Conservation (phyloP, 2,888 invertebrate species). For the Prostheceraeus crozeri region DNA sequence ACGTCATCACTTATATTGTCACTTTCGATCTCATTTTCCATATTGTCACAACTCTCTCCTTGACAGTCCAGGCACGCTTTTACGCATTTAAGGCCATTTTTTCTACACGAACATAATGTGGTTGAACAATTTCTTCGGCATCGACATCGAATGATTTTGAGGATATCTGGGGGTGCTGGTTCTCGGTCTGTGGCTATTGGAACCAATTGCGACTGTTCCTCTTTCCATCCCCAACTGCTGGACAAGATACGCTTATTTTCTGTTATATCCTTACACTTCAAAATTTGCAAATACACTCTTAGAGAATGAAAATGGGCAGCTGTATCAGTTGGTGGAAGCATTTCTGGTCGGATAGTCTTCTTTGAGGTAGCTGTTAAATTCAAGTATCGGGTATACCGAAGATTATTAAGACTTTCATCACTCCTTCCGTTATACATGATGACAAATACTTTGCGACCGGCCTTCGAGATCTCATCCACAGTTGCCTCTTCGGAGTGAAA, state of each 20-base stretch:
- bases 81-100: constrained; percentile 28
- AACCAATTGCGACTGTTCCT: constrained; percentile 20
- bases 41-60: constrained; percentile 25
- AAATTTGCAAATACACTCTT: neutral
- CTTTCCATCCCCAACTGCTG: constrained; percentile 3
- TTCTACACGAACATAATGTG: constrained; percentile 14
- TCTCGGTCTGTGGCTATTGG: constrained; percentile 18
- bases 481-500: constrained; percentile 13
- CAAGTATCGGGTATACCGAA: constrained; percentile 14
- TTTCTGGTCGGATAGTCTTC: constrained; percentile 12
- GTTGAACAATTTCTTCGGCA: constrained; percentile 11
- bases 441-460: constrained; percentile 9
- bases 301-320: constrained; percentile 13
- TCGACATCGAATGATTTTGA: constrained; percentile 19
- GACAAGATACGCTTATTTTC: constrained; percentile 5
- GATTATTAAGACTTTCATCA: constrained; percentile 21
- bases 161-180: constrained; percentile 8
- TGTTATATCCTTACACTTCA: constrained; percentile 12
- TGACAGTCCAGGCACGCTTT: constrained; percentile 20
- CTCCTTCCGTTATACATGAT: constrained; percentile 6
- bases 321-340: constrained; percentile 10
- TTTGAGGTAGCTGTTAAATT: constrained; percentile 24
- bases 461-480: constrained; percentile 9
- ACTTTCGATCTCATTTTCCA: no score
- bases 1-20: constrained; percentile 9